Conservation (phyloP, 2,888 invertebrate species). For the Operophtera brumata region DNA sequence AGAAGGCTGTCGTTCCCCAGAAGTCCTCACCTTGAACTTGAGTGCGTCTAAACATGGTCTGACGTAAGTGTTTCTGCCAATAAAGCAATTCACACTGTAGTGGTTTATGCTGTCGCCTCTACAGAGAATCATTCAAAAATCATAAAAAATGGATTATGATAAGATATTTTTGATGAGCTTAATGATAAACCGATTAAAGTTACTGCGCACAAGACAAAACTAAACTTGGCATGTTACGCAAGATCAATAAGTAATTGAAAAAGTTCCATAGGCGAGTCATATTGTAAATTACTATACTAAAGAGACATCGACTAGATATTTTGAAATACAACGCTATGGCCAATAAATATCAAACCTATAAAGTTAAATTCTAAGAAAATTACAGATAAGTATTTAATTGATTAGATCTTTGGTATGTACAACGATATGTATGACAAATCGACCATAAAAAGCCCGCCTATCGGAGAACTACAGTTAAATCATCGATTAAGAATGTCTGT, state of each 20-base stretch:
- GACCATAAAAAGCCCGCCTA: background rate
- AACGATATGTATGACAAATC: background rate
- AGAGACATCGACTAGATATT: conserved; percentile 14
- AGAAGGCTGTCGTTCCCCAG: conserved; percentile 25
- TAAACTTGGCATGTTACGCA: background rate
- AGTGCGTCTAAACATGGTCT: conserved; percentile 51
- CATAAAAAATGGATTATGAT: conserved; percentile 27
- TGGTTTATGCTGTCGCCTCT: conserved; percentile 51
- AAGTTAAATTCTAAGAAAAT: conserved; percentile 1
- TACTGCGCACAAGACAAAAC: conserved; percentile 5
- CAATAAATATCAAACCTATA: conserved; percentile 5
- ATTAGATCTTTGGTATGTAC: background rate
- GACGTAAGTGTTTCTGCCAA: conserved; percentile 71
- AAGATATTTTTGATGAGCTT: conserved; percentile 20
- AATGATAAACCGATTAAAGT: conserved; percentile 17
- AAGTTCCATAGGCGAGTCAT: conserved; percentile 4
- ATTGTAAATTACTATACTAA: background rate
- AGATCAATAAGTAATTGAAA: conserved; percentile 3
- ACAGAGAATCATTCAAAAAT: conserved; percentile 39
- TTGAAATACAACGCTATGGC: conserved; percentile 4
- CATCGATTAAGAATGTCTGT: background rate
- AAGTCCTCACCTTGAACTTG: conserved; percentile 69
- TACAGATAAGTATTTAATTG: background rate
- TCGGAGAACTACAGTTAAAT: background rate
- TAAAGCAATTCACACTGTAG: conserved; percentile 62